A percentile compares a stretch with the other conserved stretches of the same genome.
Evolutionary conservation across 2,113 vertebrate species (phyloP).

Genomic region (Rhea americana): DNA sequence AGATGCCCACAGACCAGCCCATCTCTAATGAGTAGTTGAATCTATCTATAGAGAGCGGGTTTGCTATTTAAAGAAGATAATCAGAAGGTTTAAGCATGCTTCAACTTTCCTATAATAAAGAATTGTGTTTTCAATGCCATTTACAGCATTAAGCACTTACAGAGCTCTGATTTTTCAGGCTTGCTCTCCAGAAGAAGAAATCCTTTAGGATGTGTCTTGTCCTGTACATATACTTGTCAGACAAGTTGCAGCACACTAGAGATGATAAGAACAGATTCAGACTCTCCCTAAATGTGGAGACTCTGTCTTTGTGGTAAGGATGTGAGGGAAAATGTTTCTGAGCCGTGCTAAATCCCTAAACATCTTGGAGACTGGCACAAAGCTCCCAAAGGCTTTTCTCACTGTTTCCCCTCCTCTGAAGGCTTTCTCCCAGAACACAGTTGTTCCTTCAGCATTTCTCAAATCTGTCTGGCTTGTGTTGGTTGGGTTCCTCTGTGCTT

Average conservation of each 20-base stretch:
- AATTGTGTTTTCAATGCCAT: neutral
- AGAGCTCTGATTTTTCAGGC: neutral
- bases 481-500: neutral
- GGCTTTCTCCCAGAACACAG: neutral
- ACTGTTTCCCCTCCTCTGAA: neutral
- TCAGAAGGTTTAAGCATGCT: conserved; percentile 15
- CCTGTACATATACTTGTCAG: neutral
- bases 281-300: neutral
- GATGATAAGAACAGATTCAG: neutral
- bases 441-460: neutral
- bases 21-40: conserved; percentile 34
- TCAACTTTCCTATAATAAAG: conserved; percentile 9
- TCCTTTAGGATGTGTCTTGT: neutral
- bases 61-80: conserved; percentile 47
- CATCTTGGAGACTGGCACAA: neutral
- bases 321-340: neutral
- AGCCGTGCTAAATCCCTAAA: neutral
- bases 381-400: neutral
- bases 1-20: neutral
- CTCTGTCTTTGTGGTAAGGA: neutral
- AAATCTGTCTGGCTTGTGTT: neutral
- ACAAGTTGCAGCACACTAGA: neutral
- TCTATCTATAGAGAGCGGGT: neutral
- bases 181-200: neutral
- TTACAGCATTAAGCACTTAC: neutral